Percentiles rank a stretch among this genome's conserved stretches.
Evolutionary conservation across 2,888 invertebrate genomes (phyloP).

Genomic region (Thymelicus lineola): DNA sequence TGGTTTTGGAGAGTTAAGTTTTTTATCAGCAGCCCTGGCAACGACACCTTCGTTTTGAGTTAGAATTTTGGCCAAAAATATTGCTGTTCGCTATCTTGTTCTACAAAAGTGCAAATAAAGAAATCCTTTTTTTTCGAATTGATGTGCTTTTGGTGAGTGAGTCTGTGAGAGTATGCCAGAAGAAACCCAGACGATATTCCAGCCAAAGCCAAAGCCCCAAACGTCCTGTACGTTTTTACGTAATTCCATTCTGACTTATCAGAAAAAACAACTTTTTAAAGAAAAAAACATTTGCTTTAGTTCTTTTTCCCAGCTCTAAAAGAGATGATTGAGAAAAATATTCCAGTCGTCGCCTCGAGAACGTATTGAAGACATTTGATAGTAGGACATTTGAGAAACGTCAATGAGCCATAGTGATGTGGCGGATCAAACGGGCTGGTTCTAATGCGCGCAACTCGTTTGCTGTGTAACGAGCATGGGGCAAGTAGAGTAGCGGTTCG

Average conservation of each 20-base stretch:
- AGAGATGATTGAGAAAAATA: background rate
- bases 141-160: too few relatives aligned
- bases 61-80: background rate
- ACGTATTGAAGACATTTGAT: slow-evolving; percentile 11
- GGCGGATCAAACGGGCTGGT: slow-evolving; percentile 31
- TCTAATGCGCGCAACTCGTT: slow-evolving; percentile 24
- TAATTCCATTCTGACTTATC: too few relatives aligned
- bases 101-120: background rate
- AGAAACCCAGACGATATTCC: too few relatives aligned
- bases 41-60: too few relatives aligned
- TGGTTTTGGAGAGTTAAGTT: too few relatives aligned
- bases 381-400: slow-evolving; percentile 21
- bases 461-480: slow-evolving; percentile 15
- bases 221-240: too few relatives aligned
- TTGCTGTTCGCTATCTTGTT: background rate
- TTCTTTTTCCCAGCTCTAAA: background rate
- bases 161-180: too few relatives aligned
- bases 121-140: too few relatives aligned
- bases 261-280: too few relatives aligned
- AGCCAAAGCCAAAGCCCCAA: too few relatives aligned
- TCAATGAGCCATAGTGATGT: slow-evolving; percentile 22
- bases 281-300: too few relatives aligned
- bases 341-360: slow-evolving; percentile 5
- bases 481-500: background rate
- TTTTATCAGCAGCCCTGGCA: too few relatives aligned